These are phyloP conservation scores for Cygnus atratus DNA, from an alignment of 2,113 vertebrate species.

Conservation along the genomic window DNA sequence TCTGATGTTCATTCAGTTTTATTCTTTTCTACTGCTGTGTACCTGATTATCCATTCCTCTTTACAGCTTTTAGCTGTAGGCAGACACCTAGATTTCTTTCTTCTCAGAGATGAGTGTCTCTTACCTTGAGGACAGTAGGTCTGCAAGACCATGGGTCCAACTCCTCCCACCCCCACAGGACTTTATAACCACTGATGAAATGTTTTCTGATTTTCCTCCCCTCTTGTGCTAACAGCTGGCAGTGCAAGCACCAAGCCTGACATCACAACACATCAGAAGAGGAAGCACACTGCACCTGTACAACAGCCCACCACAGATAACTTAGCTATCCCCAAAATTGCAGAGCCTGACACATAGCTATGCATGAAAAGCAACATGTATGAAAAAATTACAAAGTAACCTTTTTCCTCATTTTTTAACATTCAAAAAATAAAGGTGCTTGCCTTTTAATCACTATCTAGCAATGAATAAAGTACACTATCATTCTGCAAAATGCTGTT, in stretches of 20 bases:
- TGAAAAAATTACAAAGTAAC: neutral
- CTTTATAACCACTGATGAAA: neutral
- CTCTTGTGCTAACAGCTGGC: neutral
- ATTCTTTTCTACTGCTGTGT: neutral
- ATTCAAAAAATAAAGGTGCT: neutral
- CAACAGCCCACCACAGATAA: neutral
- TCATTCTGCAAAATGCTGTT: neutral
- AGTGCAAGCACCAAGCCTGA: neutral
- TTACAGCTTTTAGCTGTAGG: neutral
- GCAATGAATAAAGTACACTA: neutral
- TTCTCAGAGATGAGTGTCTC: neutral
- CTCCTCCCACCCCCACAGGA: fast-evolving
- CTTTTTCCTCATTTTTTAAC: fast-evolving
- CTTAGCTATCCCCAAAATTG: neutral
- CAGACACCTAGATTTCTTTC: neutral
- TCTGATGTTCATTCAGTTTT: neutral
- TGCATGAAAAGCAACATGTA: neutral
- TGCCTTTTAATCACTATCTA: neutral
- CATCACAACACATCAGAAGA: neutral
- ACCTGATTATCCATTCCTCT: neutral
- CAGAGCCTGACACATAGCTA: neutral
- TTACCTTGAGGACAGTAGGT: neutral
- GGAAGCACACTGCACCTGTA: neutral
- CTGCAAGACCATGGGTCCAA: neutral
- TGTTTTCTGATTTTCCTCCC: neutral